phyloP scores from a whole-genome alignment of 2,113 vertebrate species.

The Caranx melampygus region DNA sequence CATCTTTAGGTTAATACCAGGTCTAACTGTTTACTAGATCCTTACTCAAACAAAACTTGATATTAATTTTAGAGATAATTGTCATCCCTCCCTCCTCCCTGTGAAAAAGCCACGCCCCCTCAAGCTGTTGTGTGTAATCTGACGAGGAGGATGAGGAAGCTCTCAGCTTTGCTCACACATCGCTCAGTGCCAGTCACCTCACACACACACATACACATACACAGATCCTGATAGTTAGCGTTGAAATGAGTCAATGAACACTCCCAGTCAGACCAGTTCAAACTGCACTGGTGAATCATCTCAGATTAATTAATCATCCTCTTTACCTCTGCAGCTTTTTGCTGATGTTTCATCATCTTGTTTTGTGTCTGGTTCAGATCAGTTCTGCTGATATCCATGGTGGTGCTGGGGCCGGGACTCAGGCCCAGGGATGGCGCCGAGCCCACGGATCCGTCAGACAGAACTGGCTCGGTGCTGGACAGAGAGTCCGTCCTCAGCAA shows the following conservation, averaged over 20 bases:
- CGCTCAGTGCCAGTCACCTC: constrained; percentile 23
- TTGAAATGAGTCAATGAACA: constrained; percentile 27
- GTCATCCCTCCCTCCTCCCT: constrained; percentile 14
- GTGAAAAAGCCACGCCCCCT: constrained; percentile 16
- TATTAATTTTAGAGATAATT: constrained; percentile 8
- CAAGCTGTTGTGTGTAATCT: constrained; percentile 47
- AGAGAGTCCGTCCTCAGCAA: constrained; percentile 80
- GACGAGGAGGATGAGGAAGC: constrained; percentile 34
- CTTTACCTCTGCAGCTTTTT: constrained; percentile 86
- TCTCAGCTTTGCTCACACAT: constrained; percentile 51
- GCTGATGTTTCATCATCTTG: constrained; percentile 85
- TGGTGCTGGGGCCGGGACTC: constrained; percentile 76
- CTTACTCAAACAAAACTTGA: not conserved
- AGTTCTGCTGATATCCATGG: constrained; percentile 83
- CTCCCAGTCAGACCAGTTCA: constrained; percentile 63
- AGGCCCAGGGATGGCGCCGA: constrained; percentile 83
- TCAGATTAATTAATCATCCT: too few species aligned
- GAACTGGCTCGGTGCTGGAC: constrained; percentile 79
- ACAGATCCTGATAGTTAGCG: not conserved
- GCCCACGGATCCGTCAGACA: constrained; percentile 81
- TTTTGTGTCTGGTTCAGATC: constrained; percentile 83
- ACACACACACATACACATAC: too few species aligned
- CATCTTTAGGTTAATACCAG: not conserved
- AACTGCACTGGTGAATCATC: too few species aligned
- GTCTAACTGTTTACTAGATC: not conserved